Evolutionary conservation across 2,113 vertebrate genomes (phyloP).

Genomic region (Crotophaga sulcirostris): DNA sequence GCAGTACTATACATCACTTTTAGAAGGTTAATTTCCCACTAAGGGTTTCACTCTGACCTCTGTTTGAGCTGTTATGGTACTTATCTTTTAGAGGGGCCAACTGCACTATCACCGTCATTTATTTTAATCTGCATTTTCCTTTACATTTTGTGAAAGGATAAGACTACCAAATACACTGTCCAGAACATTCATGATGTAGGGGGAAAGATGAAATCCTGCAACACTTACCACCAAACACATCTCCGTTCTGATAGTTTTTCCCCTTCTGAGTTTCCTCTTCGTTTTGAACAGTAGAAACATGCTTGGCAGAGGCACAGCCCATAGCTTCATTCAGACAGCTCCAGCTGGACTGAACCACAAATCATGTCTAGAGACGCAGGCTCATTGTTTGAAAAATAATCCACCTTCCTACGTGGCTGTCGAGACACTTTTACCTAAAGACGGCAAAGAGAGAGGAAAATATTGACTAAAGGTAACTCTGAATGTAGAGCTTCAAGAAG

Average conservation of each 20-base stretch:
- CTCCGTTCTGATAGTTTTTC: slow-evolving; percentile 97
- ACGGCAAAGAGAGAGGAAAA: background rate
- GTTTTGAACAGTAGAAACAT: slow-evolving; percentile 98
- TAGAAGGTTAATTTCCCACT: background rate
- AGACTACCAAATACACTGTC: background rate
- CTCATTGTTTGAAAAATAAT: slow-evolving; percentile 62
- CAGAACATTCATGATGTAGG: background rate
- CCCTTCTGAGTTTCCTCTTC: slow-evolving; percentile 96
- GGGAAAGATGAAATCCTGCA: background rate
- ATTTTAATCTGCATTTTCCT: background rate
- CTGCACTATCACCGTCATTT: background rate
- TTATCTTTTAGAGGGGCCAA: background rate
- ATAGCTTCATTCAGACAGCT: slow-evolving; percentile 93
- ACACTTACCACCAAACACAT: slow-evolving; percentile 93
- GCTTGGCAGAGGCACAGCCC: slow-evolving; percentile 99
- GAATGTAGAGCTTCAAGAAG: background rate
- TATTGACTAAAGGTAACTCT: background rate
- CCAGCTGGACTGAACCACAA: slow-evolving; percentile 80
- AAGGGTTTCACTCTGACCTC: background rate
- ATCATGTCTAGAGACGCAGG: slow-evolving; percentile 82
- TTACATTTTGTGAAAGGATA: background rate
- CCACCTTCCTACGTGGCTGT: slow-evolving; percentile 26
- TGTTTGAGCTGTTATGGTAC: background rate
- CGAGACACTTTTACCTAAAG: slow-evolving; percentile 51
- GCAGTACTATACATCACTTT: background rate